A percentile compares a stretch with the other conserved stretches of the same genome.
These are phyloP conservation scores for Nymphalis urticae DNA, from an alignment of 2,888 invertebrate species.

Conservation along the genomic window DNA sequence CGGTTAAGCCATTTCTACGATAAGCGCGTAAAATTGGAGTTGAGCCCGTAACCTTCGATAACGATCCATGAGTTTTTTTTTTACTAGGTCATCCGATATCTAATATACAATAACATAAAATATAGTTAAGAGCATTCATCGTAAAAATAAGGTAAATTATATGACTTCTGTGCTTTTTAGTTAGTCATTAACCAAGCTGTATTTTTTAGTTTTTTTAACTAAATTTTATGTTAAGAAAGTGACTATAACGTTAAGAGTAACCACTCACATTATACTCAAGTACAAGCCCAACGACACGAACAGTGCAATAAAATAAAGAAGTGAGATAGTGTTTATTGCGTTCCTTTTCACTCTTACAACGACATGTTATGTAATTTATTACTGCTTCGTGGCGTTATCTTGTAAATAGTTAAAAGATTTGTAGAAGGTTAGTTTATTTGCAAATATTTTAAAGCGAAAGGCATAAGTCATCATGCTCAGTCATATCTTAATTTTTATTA, in stretches of 20 bases:
- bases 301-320: constrained; percentile 17
- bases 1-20: too few relatives aligned
- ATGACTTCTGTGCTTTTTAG: too few relatives aligned
- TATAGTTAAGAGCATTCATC: too few relatives aligned
- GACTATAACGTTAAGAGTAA: background rate
- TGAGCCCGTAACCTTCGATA: too few relatives aligned
- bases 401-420: background rate
- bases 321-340: constrained; percentile 15
- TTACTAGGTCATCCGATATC: too few relatives aligned
- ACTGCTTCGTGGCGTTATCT: background rate
- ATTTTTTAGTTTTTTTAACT: background rate
- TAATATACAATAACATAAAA: too few relatives aligned
- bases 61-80: too few relatives aligned
- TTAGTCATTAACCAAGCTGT: background rate
- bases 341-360: constrained; percentile 12
- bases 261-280: background rate
- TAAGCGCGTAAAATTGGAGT: too few relatives aligned
- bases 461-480: too few relatives aligned
- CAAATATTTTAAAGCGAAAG: too few relatives aligned
- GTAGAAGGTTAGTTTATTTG: background rate
- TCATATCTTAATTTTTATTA: too few relatives aligned
- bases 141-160: too few relatives aligned
- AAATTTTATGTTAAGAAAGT: background rate
- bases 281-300: background rate
- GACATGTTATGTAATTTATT: constrained; percentile 10